Evolutionary conservation across 1,140 invertebrate species (phyloP), one percentile per base, ranked within the genome.

Genomic region (Drosophila pachea): DNA sequence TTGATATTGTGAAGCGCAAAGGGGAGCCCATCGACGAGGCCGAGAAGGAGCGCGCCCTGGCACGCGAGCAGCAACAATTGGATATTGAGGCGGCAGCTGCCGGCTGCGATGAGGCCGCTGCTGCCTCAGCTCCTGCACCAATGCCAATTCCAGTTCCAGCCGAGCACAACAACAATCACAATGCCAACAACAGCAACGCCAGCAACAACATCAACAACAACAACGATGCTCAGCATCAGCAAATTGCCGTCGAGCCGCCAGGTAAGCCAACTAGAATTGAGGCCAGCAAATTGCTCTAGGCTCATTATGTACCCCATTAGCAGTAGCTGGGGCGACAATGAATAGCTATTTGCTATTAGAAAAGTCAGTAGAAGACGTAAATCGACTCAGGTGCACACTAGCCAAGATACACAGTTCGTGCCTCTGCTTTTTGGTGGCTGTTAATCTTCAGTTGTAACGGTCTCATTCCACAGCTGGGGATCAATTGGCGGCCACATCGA

Each of bases 1-100:
- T 98, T 76, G 92, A 96, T 83, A 94, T 98, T 63, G 88, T 97
- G 56, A 95, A 96, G 90, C 94, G 94, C 0, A 97, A 97, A 90
- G 93, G 94, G 50, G 94, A 96, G 68, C 88, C 89, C 68, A 81
- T 89, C 64, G 87, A 88, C 61, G 88, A 88, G 68, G 87, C 83
- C 11, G 87, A 89, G 47, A 88, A 89, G 69, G 72, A 78, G 38
- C 67, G 78, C 12, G 82, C 82, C 42, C 49, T 82, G 68, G 86
- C 76, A 69, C 70, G 73, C 73, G 83, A 86, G 32, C 68, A 82
- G 40, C 83, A 81, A 54, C 73, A 83, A 67, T 47, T 74, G 76
- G 72, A 74, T 11, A 64, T 65, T 59, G 73, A 78, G 52, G 54
- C 71, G 58, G 48, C 58, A 29, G 55, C 65, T 61, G 48, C 22